phyloP scores from a whole-genome alignment of 1,140 invertebrate genomes.

The Saccostrea echinata region DNA sequence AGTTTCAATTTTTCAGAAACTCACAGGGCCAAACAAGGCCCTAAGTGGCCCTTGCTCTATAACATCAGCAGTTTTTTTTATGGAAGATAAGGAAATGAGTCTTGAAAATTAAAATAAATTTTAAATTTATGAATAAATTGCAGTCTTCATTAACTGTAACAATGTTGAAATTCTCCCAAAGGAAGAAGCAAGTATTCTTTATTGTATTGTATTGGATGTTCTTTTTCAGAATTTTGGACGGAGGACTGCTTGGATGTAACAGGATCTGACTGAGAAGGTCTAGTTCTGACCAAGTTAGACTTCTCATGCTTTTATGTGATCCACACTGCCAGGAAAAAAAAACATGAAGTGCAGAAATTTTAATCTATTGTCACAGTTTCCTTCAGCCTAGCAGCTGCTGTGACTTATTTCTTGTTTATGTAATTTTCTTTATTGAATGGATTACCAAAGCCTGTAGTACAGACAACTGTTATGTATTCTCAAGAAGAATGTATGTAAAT shows the following conservation, averaged over 20 bases:
- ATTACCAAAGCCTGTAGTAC: background rate
- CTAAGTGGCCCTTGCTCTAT: no score
- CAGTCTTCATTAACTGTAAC: no score
- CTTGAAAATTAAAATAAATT: no score
- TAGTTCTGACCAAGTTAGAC: background rate
- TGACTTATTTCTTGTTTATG: background rate
- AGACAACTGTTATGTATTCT: background rate
- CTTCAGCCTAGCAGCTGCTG: background rate
- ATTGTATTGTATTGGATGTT: background rate
- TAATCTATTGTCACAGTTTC: background rate
- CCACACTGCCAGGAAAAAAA: background rate
- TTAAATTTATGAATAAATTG: no score
- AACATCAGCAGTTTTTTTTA: no score
- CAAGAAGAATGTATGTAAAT: background rate
- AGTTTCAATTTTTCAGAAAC: no score
- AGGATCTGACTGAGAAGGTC: background rate
- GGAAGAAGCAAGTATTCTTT: background rate
- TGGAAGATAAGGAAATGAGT: no score
- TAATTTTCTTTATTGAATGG: background rate
- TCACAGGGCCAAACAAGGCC: no score
- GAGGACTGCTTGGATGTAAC: conserved; percentile 48
- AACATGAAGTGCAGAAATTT: background rate
- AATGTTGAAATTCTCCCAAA: no score
- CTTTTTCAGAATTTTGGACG: conserved; percentile 39
- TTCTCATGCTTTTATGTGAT: background rate